A percentile compares a stretch with the other conserved stretches of the same genome.
Conservation (phyloP, 2,113 vertebrate species). For the Apodemus sylvaticus region DNA sequence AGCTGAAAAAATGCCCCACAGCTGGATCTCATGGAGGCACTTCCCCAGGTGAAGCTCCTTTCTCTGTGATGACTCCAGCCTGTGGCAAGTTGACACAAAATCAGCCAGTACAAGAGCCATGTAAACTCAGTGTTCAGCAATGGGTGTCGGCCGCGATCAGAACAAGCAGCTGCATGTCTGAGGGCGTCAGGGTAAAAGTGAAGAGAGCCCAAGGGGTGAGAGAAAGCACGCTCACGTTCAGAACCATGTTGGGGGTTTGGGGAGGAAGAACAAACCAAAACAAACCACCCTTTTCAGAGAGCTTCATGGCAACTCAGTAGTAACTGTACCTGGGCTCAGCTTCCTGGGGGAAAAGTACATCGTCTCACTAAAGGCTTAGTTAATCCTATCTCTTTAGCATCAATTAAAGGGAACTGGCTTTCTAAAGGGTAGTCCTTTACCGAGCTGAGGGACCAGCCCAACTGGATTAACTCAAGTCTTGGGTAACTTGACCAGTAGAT, state of each 20-base stretch:
- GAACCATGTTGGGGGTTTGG: neutral
- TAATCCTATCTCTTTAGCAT: neutral
- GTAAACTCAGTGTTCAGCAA: neutral
- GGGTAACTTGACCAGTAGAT: neutral
- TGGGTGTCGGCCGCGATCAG: too few species aligned
- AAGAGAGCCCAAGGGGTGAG: neutral
- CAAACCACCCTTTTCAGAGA: neutral
- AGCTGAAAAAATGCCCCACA: too few species aligned
- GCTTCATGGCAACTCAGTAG: neutral
- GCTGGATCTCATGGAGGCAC: too few species aligned
- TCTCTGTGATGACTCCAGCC: too few species aligned
- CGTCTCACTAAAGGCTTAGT: neutral
- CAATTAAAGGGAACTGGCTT: neutral
- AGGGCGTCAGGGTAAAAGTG: neutral
- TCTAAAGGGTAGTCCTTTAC: neutral
- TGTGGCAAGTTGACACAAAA: too few species aligned
- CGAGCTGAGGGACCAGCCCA: neutral
- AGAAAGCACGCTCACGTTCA: neutral
- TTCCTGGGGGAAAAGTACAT: neutral
- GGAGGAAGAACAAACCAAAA: neutral
- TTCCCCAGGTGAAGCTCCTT: too few species aligned
- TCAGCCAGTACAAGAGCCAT: too few species aligned
- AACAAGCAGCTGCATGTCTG: neutral
- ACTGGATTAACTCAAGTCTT: neutral
- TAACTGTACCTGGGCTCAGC: neutral